Conservation (phyloP, 2,797 vertebrate genomes). For the Kryptopterus vitreolus region DNA sequence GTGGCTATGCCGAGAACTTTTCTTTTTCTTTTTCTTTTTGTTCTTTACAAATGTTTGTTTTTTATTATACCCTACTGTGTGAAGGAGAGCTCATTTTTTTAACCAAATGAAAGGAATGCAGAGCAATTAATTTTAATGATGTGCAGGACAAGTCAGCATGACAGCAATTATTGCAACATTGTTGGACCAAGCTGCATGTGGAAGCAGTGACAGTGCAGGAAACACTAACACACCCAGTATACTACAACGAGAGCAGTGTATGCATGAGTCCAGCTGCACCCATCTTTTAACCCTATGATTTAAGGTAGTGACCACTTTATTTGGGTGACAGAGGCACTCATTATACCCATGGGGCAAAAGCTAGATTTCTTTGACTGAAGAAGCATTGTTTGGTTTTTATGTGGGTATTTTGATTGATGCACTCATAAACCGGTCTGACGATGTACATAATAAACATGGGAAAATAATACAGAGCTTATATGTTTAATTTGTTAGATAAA, state of each 20-base stretch:
- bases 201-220: constrained; percentile 57
- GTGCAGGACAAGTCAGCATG: constrained; percentile 76
- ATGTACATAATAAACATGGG: neutral
- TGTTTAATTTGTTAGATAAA: neutral
- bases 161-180: constrained; percentile 78
- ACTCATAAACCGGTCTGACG: neutral
- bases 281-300: constrained; percentile 53
- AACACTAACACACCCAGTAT: constrained; percentile 25
- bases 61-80: constrained; percentile 70
- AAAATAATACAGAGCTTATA: neutral
- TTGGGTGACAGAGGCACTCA: neutral
- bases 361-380: neutral
- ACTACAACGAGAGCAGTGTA: constrained; percentile 18
- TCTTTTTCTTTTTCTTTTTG: constrained; percentile 65
- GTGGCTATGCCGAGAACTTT: constrained; percentile 73
- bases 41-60: constrained; percentile 64
- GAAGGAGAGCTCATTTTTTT: constrained; percentile 74
- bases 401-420: neutral
- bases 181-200: constrained; percentile 56
- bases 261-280: constrained; percentile 33
- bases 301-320: constrained; percentile 4
- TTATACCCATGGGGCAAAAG: constrained; percentile 5
- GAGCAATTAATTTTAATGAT: constrained; percentile 84
- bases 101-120: constrained; percentile 75
- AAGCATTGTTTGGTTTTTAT: constrained; percentile 2